Base-by-base conservation (phyloP, 1,140 invertebrate genomes). In the Euborellia annulipes region DNA sequence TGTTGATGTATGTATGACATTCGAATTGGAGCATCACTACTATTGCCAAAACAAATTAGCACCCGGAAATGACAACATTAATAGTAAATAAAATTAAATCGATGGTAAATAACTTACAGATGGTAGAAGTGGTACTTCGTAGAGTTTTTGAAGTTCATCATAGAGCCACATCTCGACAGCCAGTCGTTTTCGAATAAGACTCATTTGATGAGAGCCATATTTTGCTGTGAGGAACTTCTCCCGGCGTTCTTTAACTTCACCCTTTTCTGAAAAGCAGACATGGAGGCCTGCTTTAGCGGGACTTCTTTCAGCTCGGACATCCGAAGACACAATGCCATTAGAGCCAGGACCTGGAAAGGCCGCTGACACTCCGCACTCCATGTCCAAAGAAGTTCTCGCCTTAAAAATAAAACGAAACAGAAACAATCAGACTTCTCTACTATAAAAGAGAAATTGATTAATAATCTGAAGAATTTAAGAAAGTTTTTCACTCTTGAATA, bases 161-260 rank as follows among this genome's bases (percentile, higher is more conserved):
- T 91, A 94, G 36, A 96, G 75, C 91, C 91, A 95, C 85, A 95
- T 93, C 67, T 96, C 92, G 8, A 95, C 91, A 9, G 84, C 82
- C 46, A 95, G 70, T 59, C 91, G 70, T 67, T 95, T 95, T 52
- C 90, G 76, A 56, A 96, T 96, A 49, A 95, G 75, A 56, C 80
- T 86, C 91, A 95, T 96, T 69, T 95, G 91, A 69, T 95, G 91
- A 50, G 84, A 84, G 45, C 90, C 90, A 59, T 95, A 96, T 63
- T 95, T 95, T 49, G 91, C 90, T 23, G 91, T 95, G 48, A 95
- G 75, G 66, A 94, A 95, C 66, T 93, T 92, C 64, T 93, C 87
- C 27, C 85, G 67, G 16, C 83, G 74, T 61, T 89, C 84, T 61
- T 87, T 87, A 17, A 89, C 79, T 66, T 84, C 73, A 19, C 79